Percentiles rank a stretch among this genome's conserved stretches.
phyloP scores from a whole-genome alignment of 2,113 vertebrate species.

The Callocephalon fimbriatum region DNA sequence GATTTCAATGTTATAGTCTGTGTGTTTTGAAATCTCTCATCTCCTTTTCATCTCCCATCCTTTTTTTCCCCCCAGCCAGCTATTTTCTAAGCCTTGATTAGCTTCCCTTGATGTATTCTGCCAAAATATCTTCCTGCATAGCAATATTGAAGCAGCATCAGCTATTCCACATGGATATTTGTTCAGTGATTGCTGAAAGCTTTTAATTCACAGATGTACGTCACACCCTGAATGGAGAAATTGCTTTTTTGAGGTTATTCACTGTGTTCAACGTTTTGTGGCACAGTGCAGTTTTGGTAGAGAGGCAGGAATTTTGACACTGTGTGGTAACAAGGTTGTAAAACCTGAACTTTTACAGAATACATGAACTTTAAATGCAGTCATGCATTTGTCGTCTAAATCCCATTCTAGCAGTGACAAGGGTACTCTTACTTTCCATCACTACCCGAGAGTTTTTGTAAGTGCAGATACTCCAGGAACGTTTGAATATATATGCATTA shows the following conservation, averaged over 20 bases:
- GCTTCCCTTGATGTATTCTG: constrained; percentile 8
- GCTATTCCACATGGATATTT: neutral
- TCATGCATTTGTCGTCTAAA: neutral
- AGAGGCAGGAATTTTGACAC: neutral
- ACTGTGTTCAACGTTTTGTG: neutral
- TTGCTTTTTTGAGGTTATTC: neutral
- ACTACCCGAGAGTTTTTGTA: neutral
- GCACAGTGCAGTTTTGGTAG: neutral
- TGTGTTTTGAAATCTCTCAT: neutral
- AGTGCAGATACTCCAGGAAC: neutral
- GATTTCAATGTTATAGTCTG: neutral
- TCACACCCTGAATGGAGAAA: neutral
- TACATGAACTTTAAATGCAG: neutral
- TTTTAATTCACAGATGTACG: constrained; percentile 6
- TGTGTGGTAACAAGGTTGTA: neutral
- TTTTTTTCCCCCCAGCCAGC: neutral
- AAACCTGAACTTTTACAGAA: neutral
- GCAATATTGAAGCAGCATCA: neutral
- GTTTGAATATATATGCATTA: neutral
- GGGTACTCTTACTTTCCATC: neutral
- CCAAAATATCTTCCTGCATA: neutral
- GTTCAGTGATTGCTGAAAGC: neutral
- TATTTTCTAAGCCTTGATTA: neutral
- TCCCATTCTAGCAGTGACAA: neutral
- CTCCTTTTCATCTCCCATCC: neutral